Conservation (phyloP, 1,140 invertebrate genomes). For the Ceratosolen solmsi region DNA sequence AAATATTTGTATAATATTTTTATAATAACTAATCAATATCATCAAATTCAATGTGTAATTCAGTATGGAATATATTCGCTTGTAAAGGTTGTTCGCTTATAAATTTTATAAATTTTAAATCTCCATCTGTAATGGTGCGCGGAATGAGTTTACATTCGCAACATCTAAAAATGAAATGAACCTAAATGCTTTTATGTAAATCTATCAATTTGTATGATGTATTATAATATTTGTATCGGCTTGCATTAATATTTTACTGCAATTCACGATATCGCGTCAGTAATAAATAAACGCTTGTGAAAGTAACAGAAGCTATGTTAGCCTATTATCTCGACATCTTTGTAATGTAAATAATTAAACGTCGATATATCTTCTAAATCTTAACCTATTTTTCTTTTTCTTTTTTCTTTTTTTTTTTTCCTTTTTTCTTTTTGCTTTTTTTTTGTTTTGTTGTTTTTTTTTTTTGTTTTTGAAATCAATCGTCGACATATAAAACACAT, state of each 20-base stretch:
- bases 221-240: background rate
- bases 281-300: background rate
- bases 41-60: too few species aligned
- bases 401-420: background rate
- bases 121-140: too few species aligned
- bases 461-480: background rate
- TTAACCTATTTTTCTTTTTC: background rate
- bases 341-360: background rate
- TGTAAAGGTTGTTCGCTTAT: too few species aligned
- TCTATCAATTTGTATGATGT: background rate
- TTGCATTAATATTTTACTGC: constrained; percentile 3
- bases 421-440: background rate
- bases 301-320: background rate
- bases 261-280: background rate
- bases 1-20: too few species aligned
- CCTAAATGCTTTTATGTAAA: background rate
- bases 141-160: background rate
- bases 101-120: too few species aligned
- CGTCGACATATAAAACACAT: too few species aligned
- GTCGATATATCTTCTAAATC: background rate
- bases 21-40: too few species aligned
- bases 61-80: too few species aligned
- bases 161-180: background rate
- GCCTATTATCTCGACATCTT: background rate
- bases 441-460: background rate